Conservation (phyloP, 2,113 vertebrate species). For the Mastomys coucha region DNA sequence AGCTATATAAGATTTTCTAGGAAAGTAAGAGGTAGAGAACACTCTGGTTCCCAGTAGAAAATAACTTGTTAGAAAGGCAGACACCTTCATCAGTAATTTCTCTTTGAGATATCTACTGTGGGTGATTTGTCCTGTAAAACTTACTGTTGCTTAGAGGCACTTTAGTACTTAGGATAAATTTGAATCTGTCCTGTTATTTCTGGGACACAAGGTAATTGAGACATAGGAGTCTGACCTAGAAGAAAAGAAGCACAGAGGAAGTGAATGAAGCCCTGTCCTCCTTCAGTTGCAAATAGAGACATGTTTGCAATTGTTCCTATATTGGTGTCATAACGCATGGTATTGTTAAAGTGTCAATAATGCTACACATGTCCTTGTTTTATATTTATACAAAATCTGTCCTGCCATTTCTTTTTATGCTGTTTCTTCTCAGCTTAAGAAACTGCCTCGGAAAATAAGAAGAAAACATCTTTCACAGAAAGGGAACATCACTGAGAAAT, state of each 20-base stretch:
- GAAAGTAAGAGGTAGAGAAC: background rate
- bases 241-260: background rate
- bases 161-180: too few species aligned
- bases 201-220: background rate
- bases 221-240: background rate
- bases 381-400: background rate
- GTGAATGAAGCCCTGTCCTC: background rate
- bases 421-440: background rate
- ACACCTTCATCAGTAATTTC: background rate
- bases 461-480: background rate
- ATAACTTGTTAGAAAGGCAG: background rate
- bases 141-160: background rate
- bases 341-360: background rate
- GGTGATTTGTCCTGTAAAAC: background rate
- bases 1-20: fast-evolving
- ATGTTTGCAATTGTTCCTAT: background rate
- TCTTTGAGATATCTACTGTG: background rate
- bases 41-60: background rate
- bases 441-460: fast-evolving
- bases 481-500: background rate
- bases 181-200: background rate
- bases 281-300: background rate
- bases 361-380: background rate
- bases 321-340: background rate
- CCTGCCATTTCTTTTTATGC: background rate